Base-by-base conservation (phyloP, 2,888 invertebrate species). In the Cheilosia vulpina region DNA sequence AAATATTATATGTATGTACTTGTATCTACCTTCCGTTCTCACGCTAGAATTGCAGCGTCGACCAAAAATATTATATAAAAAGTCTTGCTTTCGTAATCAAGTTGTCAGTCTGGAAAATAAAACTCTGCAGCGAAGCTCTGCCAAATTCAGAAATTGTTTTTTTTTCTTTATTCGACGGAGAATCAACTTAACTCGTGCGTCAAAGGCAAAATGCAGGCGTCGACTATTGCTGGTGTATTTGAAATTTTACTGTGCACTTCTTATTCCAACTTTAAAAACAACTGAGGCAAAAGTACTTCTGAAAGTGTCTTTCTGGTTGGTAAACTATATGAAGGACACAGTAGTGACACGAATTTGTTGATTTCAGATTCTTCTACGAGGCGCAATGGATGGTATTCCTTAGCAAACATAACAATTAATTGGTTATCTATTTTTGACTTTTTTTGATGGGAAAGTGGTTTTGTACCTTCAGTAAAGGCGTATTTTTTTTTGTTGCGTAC, bases 341-440 rank as follows among this genome's bases (percentile, higher is more conserved):
- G 58, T 5, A 55, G n/a, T 0, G 68, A n/a, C 11, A 69, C 62
- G 15, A 68, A 38, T 27, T 77, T 69, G 13, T 6, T 15, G 43
- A 68, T 62, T 9, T 45, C 41, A 2, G n/a, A 4, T 45, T 77
- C 68, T 21, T 76, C 60, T 13, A 60, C 68, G 17, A 76, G 38
- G 7, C 58, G 58, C 7, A 66, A 13, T 15, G 66, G 50, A 38
- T 66, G 66, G n/a, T 58, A 50, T 4, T 69, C 77, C 13, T 78
- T 78, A 3, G 47, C 69, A 24, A 69, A 71, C 55, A 63, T 60
- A 7, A n/a, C 17, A 9, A 78, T 27, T 5, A 69, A 11, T 15
- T 77, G 69, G 4, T 60, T 62, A 17, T 60, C 69, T 24, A 55
- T 69, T 45, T 55, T 60, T 24, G 13, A 0, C 11, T 62, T 60